These are phyloP conservation scores for Cynodonichthys magdalenae DNA, from an alignment of 2,797 vertebrate genomes.

Conservation along the genomic window DNA sequence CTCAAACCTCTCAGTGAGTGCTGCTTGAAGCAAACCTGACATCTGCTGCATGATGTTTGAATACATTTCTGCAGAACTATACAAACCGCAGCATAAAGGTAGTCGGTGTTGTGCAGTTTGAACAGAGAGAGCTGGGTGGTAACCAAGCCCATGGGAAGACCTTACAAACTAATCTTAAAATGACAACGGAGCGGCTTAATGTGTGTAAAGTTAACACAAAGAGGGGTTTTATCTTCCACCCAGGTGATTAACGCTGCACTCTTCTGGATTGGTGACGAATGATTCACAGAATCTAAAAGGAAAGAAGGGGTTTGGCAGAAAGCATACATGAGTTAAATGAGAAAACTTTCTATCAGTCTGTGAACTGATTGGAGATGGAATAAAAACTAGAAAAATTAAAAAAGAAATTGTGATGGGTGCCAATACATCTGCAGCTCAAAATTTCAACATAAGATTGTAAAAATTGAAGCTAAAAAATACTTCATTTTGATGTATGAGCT, in stretches of 20 bases:
- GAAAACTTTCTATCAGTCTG: too few relatives aligned
- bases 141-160: conserved; percentile 34
- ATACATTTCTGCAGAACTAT: conserved; percentile 18
- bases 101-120: conserved; percentile 23
- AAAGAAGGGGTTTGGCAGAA: neutral
- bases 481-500: too few relatives aligned
- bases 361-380: too few relatives aligned
- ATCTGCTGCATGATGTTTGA: conserved; percentile 8
- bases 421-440: too few relatives aligned
- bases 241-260: conserved; percentile 25
- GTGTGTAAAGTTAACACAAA: conserved; percentile 50
- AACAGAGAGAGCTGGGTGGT: neutral
- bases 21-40: neutral
- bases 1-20: conserved; percentile 96
- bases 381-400: too few relatives aligned
- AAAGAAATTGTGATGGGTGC: too few relatives aligned
- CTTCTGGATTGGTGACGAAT: conserved; percentile 32
- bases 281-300: conserved; percentile 18
- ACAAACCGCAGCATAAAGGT: conserved; percentile 30
- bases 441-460: too few relatives aligned
- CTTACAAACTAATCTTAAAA: conserved; percentile 62
- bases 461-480: too few relatives aligned
- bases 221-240: conserved; percentile 30
- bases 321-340: neutral
- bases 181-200: conserved; percentile 33